These are phyloP conservation scores for Melanaphis sacchari DNA, from an alignment of 1,140 invertebrate genomes.

Conservation along the genomic window DNA sequence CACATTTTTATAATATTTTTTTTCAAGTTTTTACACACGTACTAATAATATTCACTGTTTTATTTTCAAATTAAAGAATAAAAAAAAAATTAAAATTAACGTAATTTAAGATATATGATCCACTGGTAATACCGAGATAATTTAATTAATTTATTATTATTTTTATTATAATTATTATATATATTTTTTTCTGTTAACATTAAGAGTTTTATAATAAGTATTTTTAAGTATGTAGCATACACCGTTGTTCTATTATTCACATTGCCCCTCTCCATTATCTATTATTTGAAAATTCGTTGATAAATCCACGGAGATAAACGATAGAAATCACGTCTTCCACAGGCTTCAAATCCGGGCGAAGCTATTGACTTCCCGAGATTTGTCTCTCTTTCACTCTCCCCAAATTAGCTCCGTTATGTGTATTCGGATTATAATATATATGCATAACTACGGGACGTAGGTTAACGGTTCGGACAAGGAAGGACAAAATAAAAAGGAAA, in stretches of 20 bases:
- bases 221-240: conserved; percentile 1
- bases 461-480: neutral
- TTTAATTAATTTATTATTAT: neutral
- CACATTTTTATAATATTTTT: neutral
- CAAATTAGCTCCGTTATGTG: neutral
- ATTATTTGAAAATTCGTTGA: neutral
- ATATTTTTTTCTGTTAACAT: neutral
- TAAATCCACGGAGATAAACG: neutral
- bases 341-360: neutral
- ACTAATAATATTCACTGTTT: neutral
- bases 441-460: neutral
- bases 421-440: neutral
- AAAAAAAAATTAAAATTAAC: neutral
- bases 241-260: neutral
- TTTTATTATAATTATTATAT: conserved; percentile 1
- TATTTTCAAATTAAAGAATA: neutral
- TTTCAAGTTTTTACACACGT: neutral
- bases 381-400: neutral
- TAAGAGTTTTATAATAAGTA: conserved; percentile 11
- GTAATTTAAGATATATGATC: neutral
- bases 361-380: neutral
- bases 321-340: conserved; percentile 27
- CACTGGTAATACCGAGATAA: neutral
- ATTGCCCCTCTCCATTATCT: neutral
- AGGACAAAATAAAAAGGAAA: neutral